Conservation (phyloP, 1,140 invertebrate genomes). For the Rhagoletis zephyria region DNA sequence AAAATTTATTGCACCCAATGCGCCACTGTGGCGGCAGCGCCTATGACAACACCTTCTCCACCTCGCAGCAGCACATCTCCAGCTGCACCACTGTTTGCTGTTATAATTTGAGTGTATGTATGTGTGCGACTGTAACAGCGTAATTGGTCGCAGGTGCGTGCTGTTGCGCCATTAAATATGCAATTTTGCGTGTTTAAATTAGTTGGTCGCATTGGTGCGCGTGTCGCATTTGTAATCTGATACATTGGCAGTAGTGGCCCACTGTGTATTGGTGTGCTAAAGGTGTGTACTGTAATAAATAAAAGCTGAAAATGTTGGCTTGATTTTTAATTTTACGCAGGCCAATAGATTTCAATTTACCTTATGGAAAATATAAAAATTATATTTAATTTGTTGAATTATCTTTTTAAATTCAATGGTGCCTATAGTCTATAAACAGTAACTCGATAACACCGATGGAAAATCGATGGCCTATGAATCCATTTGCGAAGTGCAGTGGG, state of each 20-base stretch:
- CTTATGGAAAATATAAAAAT: background rate
- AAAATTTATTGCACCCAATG: conserved; percentile 43
- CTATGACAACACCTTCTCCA: background rate
- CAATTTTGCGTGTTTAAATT: conserved; percentile 52
- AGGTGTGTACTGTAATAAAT: background rate
- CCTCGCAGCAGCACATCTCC: no score
- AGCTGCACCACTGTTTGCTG: background rate
- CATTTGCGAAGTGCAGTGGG: no score
- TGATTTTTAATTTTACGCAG: background rate
- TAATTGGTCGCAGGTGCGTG: conserved; percentile 39
- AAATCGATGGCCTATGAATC: no score
- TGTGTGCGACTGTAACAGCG: background rate
- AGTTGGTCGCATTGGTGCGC: conserved; percentile 41
- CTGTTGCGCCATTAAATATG: conserved; percentile 49
- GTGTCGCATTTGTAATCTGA: conserved; percentile 47
- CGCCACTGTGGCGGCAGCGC: conserved; percentile 37
- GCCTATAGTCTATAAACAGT: no score
- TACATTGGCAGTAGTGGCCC: background rate
- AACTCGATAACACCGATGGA: no score
- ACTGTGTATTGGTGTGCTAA: background rate
- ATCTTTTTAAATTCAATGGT: no score
- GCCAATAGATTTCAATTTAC: background rate
- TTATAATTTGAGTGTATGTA: background rate
- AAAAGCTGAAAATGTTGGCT: background rate
- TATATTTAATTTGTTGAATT: background rate